A percentile compares a stretch with the other conserved stretches of the same genome.
Evolutionary conservation across 53 echinoderm and acorn worm genomes (phyloP).

Genomic region (Echinometra lucunter): DNA sequence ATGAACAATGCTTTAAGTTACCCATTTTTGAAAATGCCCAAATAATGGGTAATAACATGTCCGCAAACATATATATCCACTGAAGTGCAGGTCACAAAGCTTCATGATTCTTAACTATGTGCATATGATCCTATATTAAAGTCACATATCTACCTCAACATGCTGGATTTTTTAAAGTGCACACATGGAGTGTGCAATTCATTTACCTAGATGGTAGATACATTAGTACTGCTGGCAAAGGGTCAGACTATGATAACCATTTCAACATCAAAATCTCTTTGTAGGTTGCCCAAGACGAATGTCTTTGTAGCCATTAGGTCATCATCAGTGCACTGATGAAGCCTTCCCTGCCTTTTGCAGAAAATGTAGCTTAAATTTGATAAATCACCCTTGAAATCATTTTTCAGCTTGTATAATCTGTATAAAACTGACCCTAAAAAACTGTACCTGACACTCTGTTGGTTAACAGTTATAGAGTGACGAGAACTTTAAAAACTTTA

Average conservation of each 20-base stretch:
- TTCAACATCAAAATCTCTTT: not conserved
- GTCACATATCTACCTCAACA: constrained; percentile 2
- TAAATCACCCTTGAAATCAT: too few relatives aligned
- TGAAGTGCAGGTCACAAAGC: too few relatives aligned
- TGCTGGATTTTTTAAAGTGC: not conserved
- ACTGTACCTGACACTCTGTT: too few relatives aligned
- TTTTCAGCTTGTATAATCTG: too few relatives aligned
- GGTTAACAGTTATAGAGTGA: too few relatives aligned
- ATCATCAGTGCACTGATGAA: not conserved
- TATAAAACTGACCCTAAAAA: too few relatives aligned
- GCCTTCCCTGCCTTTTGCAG: not conserved
- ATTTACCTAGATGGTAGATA: not conserved
- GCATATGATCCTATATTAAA: not conserved
- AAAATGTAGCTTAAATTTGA: too few relatives aligned
- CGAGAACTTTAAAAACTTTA: too few relatives aligned
- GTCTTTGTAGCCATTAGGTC: not conserved
- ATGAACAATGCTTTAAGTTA: not conserved
- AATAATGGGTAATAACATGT: not conserved
- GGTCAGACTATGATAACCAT: not conserved
- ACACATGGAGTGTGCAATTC: not conserved
- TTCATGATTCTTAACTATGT: too few relatives aligned
- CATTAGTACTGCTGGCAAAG: not conserved
- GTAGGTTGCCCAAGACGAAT: not conserved
- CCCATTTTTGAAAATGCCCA: not conserved
- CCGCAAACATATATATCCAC: too few relatives aligned